Evolutionary conservation across 2,113 vertebrate species (phyloP), one percentile per base, ranked within the genome.

Genomic region (Ptyas mucosa): DNA sequence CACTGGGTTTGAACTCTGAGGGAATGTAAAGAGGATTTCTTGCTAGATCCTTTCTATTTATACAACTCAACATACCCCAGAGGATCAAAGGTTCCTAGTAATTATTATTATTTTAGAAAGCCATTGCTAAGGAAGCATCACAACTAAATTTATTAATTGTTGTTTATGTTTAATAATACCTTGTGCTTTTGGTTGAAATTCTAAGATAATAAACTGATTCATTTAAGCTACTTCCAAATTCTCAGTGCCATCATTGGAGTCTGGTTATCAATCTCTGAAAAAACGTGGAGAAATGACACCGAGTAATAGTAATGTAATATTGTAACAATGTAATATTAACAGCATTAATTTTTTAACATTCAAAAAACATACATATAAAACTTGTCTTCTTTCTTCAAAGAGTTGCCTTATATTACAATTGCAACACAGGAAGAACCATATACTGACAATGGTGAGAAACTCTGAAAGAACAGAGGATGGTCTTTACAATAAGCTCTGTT

Each of bases 131-230:
- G 54, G 43, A 39, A 55, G 20, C 26, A 46, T 64, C 9, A 3
- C 57, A 52, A 52, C 8, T 51, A 49, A 21, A 15, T 90, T 49
- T 29, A 89, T 61, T 89, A n/a, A 58, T 29, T 58, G 54, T 14
- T 24, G 39, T 26, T 39, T 55, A 46, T 49, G 26, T 89, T 69
- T 64, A 90, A 69, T 51, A n/a, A 51, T n/a, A 34, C 7, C 43
- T 46, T 0, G 0, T 69, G 49, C n/a, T 69, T 34, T 90, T 51
- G 26, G 8, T n/a, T n/a, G 14, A 64, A 49, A 29, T 29, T 51
- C 26, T 69, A 49, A 69, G 90, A 87, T 89, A 93, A 93, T 92
- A 88, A 93, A 93, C 49, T 8, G 49, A n/a, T 90, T 90, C 20
- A 43, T 24, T 75, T n/a, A 52, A 75, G 46, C 49, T 52, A 90